Conservation (phyloP, 2,888 invertebrate genomes). For the Hipparchia sbordonii region DNA sequence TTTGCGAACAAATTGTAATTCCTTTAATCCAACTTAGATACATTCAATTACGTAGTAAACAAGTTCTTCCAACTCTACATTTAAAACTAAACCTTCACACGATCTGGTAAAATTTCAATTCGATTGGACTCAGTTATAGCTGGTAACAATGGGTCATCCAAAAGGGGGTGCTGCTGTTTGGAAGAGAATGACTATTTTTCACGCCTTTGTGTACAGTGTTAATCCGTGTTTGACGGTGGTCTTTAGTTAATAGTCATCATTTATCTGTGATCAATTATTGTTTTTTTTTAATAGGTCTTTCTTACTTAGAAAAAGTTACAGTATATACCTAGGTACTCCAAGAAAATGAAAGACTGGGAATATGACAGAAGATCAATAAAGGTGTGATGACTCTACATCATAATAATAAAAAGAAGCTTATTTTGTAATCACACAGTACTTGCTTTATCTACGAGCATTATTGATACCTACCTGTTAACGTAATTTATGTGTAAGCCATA, state of each 20-base stretch:
- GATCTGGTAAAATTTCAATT: slow-evolving; percentile 44
- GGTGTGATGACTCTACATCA: too few relatives aligned
- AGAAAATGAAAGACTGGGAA: too few relatives aligned
- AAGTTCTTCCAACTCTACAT: slow-evolving; percentile 39
- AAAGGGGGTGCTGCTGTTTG: slow-evolving; percentile 63
- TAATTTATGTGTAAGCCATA: too few relatives aligned
- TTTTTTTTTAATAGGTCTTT: slow-evolving; percentile 35
- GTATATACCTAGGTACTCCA: too few relatives aligned
- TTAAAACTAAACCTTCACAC: slow-evolving; percentile 30
- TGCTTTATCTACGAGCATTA: too few relatives aligned
- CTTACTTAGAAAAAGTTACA: too few relatives aligned
- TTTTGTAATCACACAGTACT: too few relatives aligned
- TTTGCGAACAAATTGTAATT: slow-evolving; percentile 78
- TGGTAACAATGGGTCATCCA: slow-evolving; percentile 46
- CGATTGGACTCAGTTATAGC: slow-evolving; percentile 23
- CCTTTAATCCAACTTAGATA: slow-evolving; percentile 79
- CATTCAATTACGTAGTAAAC: slow-evolving; percentile 78
- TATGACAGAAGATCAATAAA: too few relatives aligned
- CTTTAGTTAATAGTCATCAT: slow-evolving; percentile 72
- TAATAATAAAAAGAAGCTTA: too few relatives aligned
- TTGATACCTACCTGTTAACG: too few relatives aligned
- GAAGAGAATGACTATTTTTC: slow-evolving; percentile 73
- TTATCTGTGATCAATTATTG: slow-evolving; percentile 39
- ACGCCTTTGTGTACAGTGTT: slow-evolving; percentile 70
- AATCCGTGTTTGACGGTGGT: slow-evolving; percentile 79